These are phyloP conservation scores for Oreotrochilus melanogaster DNA, from an alignment of 2,113 vertebrate genomes.

Conservation along the genomic window DNA sequence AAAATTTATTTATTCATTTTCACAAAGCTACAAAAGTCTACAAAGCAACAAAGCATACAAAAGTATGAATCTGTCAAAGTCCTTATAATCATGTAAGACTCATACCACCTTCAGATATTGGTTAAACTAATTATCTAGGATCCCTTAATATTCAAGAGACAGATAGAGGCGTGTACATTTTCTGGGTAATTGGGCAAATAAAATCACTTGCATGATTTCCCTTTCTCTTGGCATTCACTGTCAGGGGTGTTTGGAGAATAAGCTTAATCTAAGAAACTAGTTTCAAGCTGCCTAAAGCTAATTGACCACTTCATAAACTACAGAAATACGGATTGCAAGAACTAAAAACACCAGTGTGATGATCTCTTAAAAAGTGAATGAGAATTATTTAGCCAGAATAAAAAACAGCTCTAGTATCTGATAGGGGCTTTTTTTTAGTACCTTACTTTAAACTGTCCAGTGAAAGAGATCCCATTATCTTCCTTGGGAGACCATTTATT, in stretches of 20 bases:
- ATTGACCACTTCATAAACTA: neutral
- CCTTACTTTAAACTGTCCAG: neutral
- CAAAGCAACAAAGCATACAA: neutral
- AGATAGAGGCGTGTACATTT: neutral
- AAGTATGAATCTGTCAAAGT: neutral
- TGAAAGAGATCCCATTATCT: neutral
- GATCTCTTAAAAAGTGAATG: neutral
- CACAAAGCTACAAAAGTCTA: neutral
- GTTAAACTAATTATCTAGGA: neutral
- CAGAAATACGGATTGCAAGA: neutral
- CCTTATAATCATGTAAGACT: neutral
- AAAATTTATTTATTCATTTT: neutral
- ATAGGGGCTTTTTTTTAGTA: neutral
- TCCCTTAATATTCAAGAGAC: neutral
- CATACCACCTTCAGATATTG: neutral
- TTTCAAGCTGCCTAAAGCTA: neutral
- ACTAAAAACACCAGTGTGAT: neutral
- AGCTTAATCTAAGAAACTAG: neutral
- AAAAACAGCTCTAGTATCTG: neutral
- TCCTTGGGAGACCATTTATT: neutral
- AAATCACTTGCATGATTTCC: neutral
- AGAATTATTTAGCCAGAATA: neutral
- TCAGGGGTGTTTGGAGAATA: neutral
- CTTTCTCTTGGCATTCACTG: neutral
- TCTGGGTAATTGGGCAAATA: rapidly evolving